Evolutionary conservation across 2,888 invertebrate species (phyloP).

Genomic region (Lordiphosa andalusiaca): DNA sequence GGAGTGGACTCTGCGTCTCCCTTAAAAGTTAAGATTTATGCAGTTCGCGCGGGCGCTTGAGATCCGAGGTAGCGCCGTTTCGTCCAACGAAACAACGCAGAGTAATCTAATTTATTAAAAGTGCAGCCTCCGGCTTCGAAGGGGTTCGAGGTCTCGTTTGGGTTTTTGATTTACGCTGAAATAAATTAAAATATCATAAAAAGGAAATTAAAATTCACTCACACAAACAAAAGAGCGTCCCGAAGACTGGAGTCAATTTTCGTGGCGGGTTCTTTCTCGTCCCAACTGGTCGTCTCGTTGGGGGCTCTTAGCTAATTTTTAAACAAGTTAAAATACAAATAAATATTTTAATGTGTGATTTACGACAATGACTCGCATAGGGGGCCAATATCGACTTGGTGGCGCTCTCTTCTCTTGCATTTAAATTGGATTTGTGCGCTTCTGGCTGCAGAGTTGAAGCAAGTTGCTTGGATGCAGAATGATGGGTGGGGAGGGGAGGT

Average conservation of each 20-base stretch:
- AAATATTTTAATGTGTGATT: slow-evolving; percentile 76
- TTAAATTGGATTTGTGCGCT: slow-evolving; percentile 74
- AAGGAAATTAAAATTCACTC: slow-evolving; percentile 79
- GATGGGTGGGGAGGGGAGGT: slow-evolving; percentile 18
- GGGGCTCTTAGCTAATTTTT: slow-evolving; percentile 73
- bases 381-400: slow-evolving; percentile 47
- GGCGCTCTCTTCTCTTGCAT: slow-evolving; percentile 46
- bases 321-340: slow-evolving; percentile 75
- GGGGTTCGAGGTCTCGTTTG: slow-evolving; percentile 55
- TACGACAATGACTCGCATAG: slow-evolving; percentile 71
- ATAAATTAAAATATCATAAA: slow-evolving; percentile 80
- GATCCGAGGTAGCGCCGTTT: slow-evolving; percentile 52
- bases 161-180: slow-evolving; percentile 77
- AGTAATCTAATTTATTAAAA: slow-evolving; percentile 73
- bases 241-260: slow-evolving; percentile 15
- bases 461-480: slow-evolving; percentile 7
- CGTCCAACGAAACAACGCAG: slow-evolving; percentile 28
- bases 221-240: slow-evolving; percentile 52
- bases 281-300: slow-evolving; percentile 28
- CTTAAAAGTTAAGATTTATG: slow-evolving; percentile 54
- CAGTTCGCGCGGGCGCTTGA: slow-evolving; percentile 55
- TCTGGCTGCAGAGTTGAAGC: slow-evolving; percentile 49
- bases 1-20: slow-evolving; percentile 15
- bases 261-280: not conserved
- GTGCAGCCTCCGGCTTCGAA: slow-evolving; percentile 54